Conservation (phyloP, 1,140 invertebrate species). For the Saccostrea echinata region DNA sequence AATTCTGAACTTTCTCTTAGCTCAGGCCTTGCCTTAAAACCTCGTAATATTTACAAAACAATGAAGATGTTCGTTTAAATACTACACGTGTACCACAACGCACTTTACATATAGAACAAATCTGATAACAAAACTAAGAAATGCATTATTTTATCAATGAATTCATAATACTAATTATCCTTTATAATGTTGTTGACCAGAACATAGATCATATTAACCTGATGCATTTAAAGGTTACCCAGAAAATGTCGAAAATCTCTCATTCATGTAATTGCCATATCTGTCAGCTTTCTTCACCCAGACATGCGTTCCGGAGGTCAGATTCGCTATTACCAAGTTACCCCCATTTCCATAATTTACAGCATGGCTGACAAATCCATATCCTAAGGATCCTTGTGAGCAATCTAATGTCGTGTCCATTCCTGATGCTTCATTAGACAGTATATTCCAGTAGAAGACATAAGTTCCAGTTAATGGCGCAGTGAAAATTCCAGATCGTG, state of each 20-base stretch:
- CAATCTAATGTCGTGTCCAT: conserved; percentile 35
- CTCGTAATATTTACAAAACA: too few species aligned
- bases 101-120: too few species aligned
- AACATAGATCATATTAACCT: background rate
- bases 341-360: conserved; percentile 25
- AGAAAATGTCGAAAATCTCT: conserved; percentile 44
- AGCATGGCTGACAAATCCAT: conserved; percentile 15
- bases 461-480: conserved; percentile 23
- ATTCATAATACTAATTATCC: too few species aligned
- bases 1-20: too few species aligned
- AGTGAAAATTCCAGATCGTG: background rate
- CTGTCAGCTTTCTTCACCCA: conserved; percentile 42
- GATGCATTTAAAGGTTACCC: conserved; percentile 2
- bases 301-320: background rate
- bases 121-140: too few species aligned
- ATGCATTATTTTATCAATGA: too few species aligned
- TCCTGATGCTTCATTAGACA: background rate
- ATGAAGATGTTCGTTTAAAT: too few species aligned
- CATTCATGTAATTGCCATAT: conserved; percentile 41
- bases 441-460: conserved; percentile 37
- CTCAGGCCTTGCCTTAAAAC: too few species aligned
- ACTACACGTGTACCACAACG: too few species aligned
- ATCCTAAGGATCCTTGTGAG: background rate
- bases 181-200: too few species aligned
- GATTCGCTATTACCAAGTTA: background rate